These are phyloP conservation scores for Hippocampus comes DNA, from an alignment of 2,113 vertebrate genomes.

Conservation along the genomic window DNA sequence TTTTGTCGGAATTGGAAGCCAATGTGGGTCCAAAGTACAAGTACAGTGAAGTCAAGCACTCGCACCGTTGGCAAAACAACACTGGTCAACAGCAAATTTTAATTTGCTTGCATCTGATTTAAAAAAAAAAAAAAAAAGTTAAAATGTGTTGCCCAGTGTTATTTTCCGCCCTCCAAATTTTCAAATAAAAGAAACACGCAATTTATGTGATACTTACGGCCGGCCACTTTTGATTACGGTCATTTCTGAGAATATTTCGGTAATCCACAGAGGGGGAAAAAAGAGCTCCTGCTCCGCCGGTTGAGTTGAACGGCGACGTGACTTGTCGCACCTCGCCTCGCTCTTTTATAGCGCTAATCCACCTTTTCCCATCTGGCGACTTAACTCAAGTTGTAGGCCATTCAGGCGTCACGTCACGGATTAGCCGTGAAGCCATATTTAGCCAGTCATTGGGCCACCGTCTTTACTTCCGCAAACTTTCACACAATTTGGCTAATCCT, in stretches of 20 bases:
- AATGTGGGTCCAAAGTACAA: background rate
- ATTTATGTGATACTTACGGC: slow-evolving; percentile 62
- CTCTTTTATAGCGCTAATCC: slow-evolving; percentile 75
- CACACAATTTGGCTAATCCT: background rate
- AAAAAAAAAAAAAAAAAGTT: too few relatives aligned
- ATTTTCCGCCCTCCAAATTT: too few relatives aligned
- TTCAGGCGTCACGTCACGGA: slow-evolving; percentile 46
- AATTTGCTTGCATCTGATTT: too few relatives aligned
- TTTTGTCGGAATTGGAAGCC: background rate
- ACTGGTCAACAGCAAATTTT: too few relatives aligned
- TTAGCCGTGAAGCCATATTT: slow-evolving; percentile 55
- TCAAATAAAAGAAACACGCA: background rate
- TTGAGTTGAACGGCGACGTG: background rate
- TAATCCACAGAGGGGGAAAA: background rate
- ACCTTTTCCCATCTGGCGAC: slow-evolving; percentile 71
- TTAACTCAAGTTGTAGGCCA: slow-evolving; percentile 47
- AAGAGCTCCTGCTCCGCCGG: background rate
- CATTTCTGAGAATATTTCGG: slow-evolving; percentile 43
- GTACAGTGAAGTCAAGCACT: background rate
- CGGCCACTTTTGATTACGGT: slow-evolving; percentile 66
- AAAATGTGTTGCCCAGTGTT: too few relatives aligned
- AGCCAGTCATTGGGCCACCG: background rate
- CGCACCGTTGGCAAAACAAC: background rate
- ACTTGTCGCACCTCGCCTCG: slow-evolving; percentile 14
- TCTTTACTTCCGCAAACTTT: background rate